A percentile compares a stretch with the other conserved stretches of the same genome.
These are phyloP conservation scores for Dryobotodes eremita DNA, from an alignment of 2,888 invertebrate genomes.

Conservation along the genomic window DNA sequence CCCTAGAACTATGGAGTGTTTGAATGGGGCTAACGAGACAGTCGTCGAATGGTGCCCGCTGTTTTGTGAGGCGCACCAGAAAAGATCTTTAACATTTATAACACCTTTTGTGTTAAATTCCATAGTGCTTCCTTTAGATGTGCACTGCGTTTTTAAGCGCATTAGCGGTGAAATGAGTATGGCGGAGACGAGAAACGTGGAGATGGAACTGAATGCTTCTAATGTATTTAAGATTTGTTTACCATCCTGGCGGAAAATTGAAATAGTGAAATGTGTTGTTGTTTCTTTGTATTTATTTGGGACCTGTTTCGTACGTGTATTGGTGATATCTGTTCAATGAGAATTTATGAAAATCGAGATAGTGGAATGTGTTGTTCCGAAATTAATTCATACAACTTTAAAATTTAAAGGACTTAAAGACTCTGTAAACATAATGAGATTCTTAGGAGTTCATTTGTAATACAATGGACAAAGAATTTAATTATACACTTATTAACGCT, in stretches of 20 bases:
- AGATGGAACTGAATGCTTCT: constrained; percentile 13
- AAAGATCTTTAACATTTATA: constrained; percentile 59
- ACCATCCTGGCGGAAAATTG: background rate
- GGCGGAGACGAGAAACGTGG: constrained; percentile 31
- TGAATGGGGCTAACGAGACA: constrained; percentile 86
- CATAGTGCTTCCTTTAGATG: constrained; percentile 33
- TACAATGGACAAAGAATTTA: constrained; percentile 39
- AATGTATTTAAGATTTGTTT: constrained; percentile 28
- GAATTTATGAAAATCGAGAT: background rate
- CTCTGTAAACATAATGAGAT: constrained; percentile 28
- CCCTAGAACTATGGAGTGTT: constrained; percentile 64
- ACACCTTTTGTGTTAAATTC: constrained; percentile 47
- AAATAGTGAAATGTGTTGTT: background rate
- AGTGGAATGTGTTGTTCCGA: background rate
- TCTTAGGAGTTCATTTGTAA: constrained; percentile 31
- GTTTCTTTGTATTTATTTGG: background rate
- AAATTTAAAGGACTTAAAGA: background rate
- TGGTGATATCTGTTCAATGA: background rate
- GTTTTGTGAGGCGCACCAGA: constrained; percentile 74
- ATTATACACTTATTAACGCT: constrained; percentile 20
- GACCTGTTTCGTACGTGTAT: background rate
- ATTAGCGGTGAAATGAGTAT: constrained; percentile 54
- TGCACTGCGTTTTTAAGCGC: constrained; percentile 49
- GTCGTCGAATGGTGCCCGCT: constrained; percentile 74
- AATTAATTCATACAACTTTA: constrained; percentile 8